Conservation (phyloP, 2,888 invertebrate genomes). For the Sinelater perroti region DNA sequence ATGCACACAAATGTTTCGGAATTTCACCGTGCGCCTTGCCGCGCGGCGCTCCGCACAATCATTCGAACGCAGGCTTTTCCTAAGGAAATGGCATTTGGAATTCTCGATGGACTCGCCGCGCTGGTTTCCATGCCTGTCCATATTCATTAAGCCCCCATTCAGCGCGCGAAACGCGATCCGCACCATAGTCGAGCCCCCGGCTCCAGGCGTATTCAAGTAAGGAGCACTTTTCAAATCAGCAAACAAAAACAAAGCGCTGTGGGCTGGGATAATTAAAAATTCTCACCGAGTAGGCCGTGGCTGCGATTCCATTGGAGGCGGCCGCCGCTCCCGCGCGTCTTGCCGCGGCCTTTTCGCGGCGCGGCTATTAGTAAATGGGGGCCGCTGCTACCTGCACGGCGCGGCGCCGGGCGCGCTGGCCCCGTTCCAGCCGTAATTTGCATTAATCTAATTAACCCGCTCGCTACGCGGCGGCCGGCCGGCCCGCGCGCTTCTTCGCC, state of each 20-base stretch:
- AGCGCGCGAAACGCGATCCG: conserved; percentile 33
- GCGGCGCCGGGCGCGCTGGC: not conserved
- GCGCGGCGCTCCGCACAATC: too few relatives aligned
- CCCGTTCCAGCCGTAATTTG: conserved; percentile 14
- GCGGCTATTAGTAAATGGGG: conserved; percentile 26
- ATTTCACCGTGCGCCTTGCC: too few relatives aligned
- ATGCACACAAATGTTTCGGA: too few relatives aligned
- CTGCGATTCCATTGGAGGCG: conserved; percentile 53
- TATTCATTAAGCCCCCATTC: conserved; percentile 35
- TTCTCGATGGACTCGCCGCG: too few relatives aligned
- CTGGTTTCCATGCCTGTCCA: conserved; percentile 24
- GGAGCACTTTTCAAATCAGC: conserved; percentile 55
- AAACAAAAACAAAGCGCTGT: conserved; percentile 59
- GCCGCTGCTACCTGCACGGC: not conserved
- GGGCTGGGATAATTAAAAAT: conserved; percentile 62
- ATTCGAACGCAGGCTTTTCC: too few relatives aligned
- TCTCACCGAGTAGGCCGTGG: conserved; percentile 52
- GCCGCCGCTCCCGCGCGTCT: conserved; percentile 39
- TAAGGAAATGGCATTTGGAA: too few relatives aligned
- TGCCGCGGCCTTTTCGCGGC: conserved; percentile 16
- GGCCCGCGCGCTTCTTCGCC: too few relatives aligned
- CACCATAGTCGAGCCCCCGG: conserved; percentile 49
- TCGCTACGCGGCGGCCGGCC: not conserved
- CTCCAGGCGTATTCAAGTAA: conserved; percentile 48
- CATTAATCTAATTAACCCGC: conserved; percentile 10